Evolutionary conservation across 2,113 vertebrate species (phyloP), one percentile per base, ranked within the genome.

Genomic region (Smithornis capensis): DNA sequence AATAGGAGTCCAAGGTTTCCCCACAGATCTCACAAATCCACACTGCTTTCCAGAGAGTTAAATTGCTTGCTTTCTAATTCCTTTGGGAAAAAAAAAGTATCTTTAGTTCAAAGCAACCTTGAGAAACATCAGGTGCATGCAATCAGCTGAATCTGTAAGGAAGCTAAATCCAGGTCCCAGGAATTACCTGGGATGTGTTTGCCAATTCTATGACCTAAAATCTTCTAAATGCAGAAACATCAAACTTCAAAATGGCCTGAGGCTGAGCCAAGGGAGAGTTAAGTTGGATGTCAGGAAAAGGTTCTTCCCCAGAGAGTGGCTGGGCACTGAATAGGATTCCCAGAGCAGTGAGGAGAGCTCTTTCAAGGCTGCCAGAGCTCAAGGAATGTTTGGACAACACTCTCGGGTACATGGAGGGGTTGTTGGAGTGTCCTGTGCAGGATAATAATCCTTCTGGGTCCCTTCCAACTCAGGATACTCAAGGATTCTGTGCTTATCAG

Each of bases 341-440:
- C 56, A 65, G 83, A 71, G 71, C 59, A 57, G 75, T 76, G 83
- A 50, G 42, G 35, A 65, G 35, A 0, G 60, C 50, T 47, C 45
- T 47, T 42, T 49, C 2, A 10, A 64, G 49, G 49, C 69, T 85
- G 82, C 50, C 83, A 57, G 44, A 67, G 62, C 71, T 86, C 44
- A 25, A 44, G 53, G 62, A 44, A 37, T 0, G 3, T 2, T 31
- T 50, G 44, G 62, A 7, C 24, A 57, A 0, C 0, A 0, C 28
- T 38, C 25, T 29, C 31, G 49, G 60, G 83, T 7, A 40, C 60
- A 63, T 19, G 25, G 18, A 40, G 38, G 60, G 38, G 29, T 40
- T 40, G 38, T 40, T 63, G 38, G 38, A 18, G 28, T 42, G 62
- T 31, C 62, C 38, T 31, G 62, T 22, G 38, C 60, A 63, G 38